A percentile compares a stretch with the other conserved stretches of the same genome.
Evolutionary conservation across 2,797 vertebrate species (phyloP).

Genomic region (Takifugu rubripes): DNA sequence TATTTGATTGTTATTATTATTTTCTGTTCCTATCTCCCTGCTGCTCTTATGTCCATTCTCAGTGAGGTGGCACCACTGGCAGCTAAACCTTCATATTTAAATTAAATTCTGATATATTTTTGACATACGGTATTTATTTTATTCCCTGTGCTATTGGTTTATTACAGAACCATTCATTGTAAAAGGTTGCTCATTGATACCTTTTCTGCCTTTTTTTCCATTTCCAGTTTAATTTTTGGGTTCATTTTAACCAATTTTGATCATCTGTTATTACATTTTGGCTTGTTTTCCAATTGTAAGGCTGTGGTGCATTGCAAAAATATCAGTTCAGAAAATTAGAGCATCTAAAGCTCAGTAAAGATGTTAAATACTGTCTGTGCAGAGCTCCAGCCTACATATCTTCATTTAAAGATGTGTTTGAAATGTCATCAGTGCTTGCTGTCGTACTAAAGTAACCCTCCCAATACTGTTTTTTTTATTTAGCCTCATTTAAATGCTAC

Average conservation of each 20-base stretch:
- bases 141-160: constrained; percentile 34
- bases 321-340: background rate
- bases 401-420: constrained; percentile 4
- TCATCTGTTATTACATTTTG: background rate
- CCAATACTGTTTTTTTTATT: background rate
- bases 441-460: background rate
- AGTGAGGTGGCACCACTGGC: no score
- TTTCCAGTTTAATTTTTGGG: background rate
- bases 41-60: constrained; percentile 13
- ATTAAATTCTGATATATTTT: constrained; percentile 11
- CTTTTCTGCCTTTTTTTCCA: background rate
- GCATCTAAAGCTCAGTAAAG: constrained; percentile 27
- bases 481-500: background rate
- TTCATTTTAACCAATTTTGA: background rate
- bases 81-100: constrained; percentile 15
- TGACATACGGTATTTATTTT: constrained; percentile 42
- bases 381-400: constrained; percentile 4
- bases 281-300: background rate
- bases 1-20: background rate
- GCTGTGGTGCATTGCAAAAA: constrained; percentile 17
- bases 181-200: constrained; percentile 3
- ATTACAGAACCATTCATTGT: constrained; percentile 12
- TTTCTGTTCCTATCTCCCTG: constrained; percentile 4
- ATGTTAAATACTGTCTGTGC: constrained; percentile 44
- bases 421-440: background rate